Evolutionary conservation across 2,888 invertebrate species (phyloP).

Genomic region (Digitonthophagus gazella): DNA sequence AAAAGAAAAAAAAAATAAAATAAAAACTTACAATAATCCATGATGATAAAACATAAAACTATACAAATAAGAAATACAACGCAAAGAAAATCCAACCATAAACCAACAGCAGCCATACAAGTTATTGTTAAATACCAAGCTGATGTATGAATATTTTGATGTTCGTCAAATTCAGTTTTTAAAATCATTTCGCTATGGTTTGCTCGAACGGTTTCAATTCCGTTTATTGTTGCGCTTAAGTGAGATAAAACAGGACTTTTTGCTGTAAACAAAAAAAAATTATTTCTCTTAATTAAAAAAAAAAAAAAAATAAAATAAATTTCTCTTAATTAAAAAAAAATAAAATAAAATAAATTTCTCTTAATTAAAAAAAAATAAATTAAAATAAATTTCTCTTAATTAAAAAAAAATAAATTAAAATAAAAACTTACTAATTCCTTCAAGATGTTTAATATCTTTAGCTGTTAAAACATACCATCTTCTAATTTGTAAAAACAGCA

Average conservation of each 20-base stretch:
- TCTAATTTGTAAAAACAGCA: slow-evolving; percentile 64
- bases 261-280: slow-evolving; percentile 52
- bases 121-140: slow-evolving; percentile 67
- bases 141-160: slow-evolving; percentile 67
- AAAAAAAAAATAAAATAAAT: slow-evolving; percentile 15
- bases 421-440: slow-evolving; percentile 51
- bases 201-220: slow-evolving; percentile 73
- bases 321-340: neutral
- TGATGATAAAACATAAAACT: slow-evolving; percentile 62
- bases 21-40: slow-evolving; percentile 58
- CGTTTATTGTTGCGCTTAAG: slow-evolving; percentile 70
- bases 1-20: slow-evolving; percentile 3
- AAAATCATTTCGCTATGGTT: slow-evolving; percentile 63
- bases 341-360: neutral
- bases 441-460: slow-evolving; percentile 65
- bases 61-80: slow-evolving; percentile 65
- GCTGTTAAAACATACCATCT: slow-evolving; percentile 66
- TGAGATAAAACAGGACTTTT: slow-evolving; percentile 79
- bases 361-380: no score
- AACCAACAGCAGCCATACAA: slow-evolving; percentile 67
- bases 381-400: no score
- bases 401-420: no score
- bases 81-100: slow-evolving; percentile 72
- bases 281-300: no score
- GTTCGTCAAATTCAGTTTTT: slow-evolving; percentile 57